Percentiles rank a stretch among this genome's conserved stretches.
Evolutionary conservation across 2,888 invertebrate genomes (phyloP).

Genomic region (Trimorus sp.): DNA sequence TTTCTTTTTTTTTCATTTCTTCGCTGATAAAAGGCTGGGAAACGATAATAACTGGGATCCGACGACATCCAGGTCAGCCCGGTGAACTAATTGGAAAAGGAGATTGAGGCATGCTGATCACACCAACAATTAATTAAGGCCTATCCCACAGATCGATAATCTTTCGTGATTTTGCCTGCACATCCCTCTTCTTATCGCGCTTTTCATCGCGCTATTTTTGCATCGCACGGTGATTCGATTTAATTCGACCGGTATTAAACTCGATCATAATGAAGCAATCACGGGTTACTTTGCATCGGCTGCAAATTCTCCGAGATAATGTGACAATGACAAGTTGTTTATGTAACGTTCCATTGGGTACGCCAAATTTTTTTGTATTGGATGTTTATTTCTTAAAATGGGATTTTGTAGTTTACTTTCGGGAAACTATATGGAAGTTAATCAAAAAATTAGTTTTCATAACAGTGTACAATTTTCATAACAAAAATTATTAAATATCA

Average conservation of each 20-base stretch:
- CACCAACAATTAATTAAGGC: slow-evolving; percentile 33
- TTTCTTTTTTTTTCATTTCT: not conserved
- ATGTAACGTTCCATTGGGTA: too few relatives aligned
- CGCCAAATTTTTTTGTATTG: too few relatives aligned
- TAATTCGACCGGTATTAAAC: slow-evolving; percentile 38
- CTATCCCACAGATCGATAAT: slow-evolving; percentile 39
- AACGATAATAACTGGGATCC: slow-evolving; percentile 10
- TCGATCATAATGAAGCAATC: too few relatives aligned
- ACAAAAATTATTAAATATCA: too few relatives aligned
- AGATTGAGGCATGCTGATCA: slow-evolving; percentile 22
- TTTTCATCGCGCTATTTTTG: slow-evolving; percentile 31
- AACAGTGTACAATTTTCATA: too few relatives aligned
- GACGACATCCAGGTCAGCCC: slow-evolving; percentile 13
- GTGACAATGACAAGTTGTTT: too few relatives aligned
- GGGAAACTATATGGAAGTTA: too few relatives aligned
- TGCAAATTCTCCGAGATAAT: too few relatives aligned
- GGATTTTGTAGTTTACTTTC: too few relatives aligned
- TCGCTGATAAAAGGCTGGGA: not conserved
- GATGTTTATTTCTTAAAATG: too few relatives aligned
- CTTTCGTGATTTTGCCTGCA: slow-evolving; percentile 32
- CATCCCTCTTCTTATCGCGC: slow-evolving; percentile 41
- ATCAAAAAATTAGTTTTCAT: too few relatives aligned
- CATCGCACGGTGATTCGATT: slow-evolving; percentile 36
- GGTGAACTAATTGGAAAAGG: slow-evolving; percentile 16
- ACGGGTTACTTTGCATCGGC: too few relatives aligned